Percentiles rank a stretch among this genome's conserved stretches.
Conservation (phyloP, 2,888 invertebrate species). For the Andrena trimmerana region DNA sequence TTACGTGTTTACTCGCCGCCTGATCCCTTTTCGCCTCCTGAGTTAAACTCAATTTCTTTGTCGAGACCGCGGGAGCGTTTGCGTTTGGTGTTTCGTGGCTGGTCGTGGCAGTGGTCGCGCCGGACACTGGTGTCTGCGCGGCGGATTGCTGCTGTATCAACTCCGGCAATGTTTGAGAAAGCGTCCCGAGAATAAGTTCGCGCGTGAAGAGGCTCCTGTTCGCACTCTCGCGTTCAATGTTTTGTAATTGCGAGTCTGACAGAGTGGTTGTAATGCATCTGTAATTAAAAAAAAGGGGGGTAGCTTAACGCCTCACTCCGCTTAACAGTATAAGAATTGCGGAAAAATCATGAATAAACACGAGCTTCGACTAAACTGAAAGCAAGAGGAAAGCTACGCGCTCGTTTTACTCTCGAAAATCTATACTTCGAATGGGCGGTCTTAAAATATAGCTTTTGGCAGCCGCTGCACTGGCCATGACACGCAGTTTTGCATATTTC, state of each 20-base stretch:
- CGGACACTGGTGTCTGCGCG: conserved; percentile 76
- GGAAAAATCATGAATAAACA: not conserved
- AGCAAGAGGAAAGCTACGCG: not conserved
- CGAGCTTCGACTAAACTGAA: not conserved
- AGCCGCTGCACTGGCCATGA: conserved; percentile 68
- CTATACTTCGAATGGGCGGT: conserved; percentile 2
- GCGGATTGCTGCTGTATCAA: conserved; percentile 76
- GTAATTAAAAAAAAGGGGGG: not conserved
- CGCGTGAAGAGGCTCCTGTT: conserved; percentile 82
- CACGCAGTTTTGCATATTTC: conserved; percentile 66
- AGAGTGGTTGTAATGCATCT: conserved; percentile 83
- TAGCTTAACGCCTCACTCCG: not conserved
- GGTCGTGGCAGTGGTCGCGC: conserved; percentile 76
- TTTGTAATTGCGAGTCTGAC: conserved; percentile 82
- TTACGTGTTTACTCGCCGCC: conserved; percentile 70
- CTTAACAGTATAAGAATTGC: not conserved
- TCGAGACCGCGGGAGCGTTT: conserved; percentile 69
- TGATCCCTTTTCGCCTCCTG: conserved; percentile 80
- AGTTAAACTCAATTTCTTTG: conserved; percentile 76
- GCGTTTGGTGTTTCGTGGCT: conserved; percentile 80
- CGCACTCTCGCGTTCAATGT: conserved; percentile 83
- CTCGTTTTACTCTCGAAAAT: not conserved
- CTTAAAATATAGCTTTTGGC: conserved; percentile 68
- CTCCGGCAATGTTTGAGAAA: conserved; percentile 82
- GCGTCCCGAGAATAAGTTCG: conserved; percentile 82